Conservation (phyloP, 2,888 invertebrate species). For the Aphodius granarius region DNA sequence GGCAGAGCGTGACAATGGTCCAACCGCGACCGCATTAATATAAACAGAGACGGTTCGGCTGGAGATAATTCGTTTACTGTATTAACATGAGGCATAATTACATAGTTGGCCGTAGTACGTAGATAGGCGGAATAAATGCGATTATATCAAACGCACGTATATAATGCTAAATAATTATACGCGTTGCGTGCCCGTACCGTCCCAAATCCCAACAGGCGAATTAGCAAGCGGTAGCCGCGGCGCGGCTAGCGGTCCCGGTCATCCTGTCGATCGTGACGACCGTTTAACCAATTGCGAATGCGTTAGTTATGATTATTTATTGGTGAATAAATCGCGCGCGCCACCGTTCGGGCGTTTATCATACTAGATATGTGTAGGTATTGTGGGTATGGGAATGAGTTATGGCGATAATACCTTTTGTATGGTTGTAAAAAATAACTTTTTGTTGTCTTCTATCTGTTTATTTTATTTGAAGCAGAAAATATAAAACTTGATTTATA, state of each 20-base stretch:
- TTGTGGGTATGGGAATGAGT: not conserved
- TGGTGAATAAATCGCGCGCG: constrained; percentile 15
- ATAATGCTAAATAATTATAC: constrained; percentile 53
- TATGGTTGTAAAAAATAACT: not conserved
- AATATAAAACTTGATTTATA: not conserved
- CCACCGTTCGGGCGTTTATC: not conserved
- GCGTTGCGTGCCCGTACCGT: constrained; percentile 43
- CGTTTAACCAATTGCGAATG: constrained; percentile 45
- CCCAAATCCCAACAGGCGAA: constrained; percentile 47
- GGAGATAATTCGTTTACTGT: constrained; percentile 43
- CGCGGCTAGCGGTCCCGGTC: constrained; percentile 35
- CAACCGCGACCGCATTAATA: constrained; percentile 34
- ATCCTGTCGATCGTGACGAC: constrained; percentile 51
- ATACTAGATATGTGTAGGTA: not conserved
- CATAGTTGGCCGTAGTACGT: constrained; percentile 40
- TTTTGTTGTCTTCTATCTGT: not conserved
- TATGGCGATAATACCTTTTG: not conserved
- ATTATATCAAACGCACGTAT: constrained; percentile 47
- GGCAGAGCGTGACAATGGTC: constrained; percentile 31
- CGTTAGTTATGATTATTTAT: constrained; percentile 31
- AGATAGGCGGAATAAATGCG: constrained; percentile 46
- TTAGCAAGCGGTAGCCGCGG: constrained; percentile 47
- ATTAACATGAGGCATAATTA: constrained; percentile 44
- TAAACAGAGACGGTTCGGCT: constrained; percentile 29
- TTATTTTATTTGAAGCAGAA: not conserved